Conservation (phyloP, 2,888 invertebrate genomes). For the Heliconius sara region DNA sequence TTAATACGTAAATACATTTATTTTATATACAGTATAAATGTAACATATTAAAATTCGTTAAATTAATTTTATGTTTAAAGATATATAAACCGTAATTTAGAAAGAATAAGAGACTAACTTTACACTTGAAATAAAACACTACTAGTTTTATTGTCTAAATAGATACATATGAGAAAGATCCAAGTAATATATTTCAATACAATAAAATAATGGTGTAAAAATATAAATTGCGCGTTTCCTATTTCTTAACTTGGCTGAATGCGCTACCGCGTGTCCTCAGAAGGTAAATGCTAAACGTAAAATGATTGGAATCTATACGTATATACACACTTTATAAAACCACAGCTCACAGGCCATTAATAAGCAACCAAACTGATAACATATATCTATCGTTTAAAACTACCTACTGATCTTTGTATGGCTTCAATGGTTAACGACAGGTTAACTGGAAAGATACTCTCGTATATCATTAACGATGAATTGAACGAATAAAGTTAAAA, state of each 20-base stretch:
- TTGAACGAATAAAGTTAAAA: background rate
- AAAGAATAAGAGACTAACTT: background rate
- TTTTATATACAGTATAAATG: no score
- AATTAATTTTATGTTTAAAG: no score
- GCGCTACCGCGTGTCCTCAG: background rate
- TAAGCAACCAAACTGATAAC: conserved; percentile 13
- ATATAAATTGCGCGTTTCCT: no score
- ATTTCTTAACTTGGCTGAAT: no score
- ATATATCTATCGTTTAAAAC: background rate
- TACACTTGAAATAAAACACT: background rate
- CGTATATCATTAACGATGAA: background rate
- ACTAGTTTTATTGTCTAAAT: background rate
- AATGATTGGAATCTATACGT: background rate
- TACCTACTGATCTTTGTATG: conserved; percentile 25
- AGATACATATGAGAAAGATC: background rate
- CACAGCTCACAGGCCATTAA: background rate
- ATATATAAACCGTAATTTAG: background rate
- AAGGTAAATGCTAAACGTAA: background rate
- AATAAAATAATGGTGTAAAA: no score
- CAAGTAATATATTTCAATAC: no score
- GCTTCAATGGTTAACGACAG: conserved; percentile 7
- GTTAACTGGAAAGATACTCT: conserved; percentile 11
- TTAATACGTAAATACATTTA: background rate
- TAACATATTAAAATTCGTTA: no score
- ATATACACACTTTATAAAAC: background rate